A percentile compares a stretch with the other conserved stretches of the same genome.
Conservation (phyloP, 2,113 vertebrate species). For the Tyrannus savana region DNA sequence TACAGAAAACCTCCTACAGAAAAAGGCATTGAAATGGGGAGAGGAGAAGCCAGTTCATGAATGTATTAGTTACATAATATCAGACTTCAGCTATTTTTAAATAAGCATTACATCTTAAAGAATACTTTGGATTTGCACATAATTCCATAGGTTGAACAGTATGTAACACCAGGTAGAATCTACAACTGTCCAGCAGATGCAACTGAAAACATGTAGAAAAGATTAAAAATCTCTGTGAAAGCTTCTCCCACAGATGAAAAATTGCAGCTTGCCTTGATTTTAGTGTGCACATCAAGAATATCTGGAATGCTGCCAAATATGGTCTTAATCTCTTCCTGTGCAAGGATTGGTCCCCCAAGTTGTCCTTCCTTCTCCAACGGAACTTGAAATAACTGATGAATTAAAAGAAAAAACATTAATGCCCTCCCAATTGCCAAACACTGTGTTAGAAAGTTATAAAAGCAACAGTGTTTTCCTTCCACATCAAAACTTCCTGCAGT, state of each 20-base stretch:
- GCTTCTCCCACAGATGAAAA: not conserved
- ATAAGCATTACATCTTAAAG: not conserved
- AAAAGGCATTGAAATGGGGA: not conserved
- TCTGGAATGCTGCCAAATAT: constrained; percentile 99
- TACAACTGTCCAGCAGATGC: not conserved
- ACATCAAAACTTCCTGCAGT: not conserved
- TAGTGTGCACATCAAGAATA: constrained; percentile 94
- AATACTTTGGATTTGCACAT: not conserved
- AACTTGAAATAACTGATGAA: constrained; percentile 88
- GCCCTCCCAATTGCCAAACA: not conserved
- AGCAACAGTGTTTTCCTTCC: not conserved
- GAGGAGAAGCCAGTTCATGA: not conserved
- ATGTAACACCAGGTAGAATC: not conserved
- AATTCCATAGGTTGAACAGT: not conserved
- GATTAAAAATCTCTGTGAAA: not conserved
- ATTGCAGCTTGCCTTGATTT: constrained; percentile 86
- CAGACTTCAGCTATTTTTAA: not conserved
- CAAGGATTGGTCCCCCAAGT: constrained; percentile 94
- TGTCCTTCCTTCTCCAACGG: constrained; percentile 94
- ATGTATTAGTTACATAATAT: not conserved
- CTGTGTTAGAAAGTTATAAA: not conserved
- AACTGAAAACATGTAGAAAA: not conserved
- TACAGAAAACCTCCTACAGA: not conserved
- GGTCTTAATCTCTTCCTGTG: constrained; percentile 95
- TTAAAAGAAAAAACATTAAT: not conserved